phyloP scores from a whole-genome alignment of 2,113 vertebrate species.

The Tricholaema leucomelas region DNA sequence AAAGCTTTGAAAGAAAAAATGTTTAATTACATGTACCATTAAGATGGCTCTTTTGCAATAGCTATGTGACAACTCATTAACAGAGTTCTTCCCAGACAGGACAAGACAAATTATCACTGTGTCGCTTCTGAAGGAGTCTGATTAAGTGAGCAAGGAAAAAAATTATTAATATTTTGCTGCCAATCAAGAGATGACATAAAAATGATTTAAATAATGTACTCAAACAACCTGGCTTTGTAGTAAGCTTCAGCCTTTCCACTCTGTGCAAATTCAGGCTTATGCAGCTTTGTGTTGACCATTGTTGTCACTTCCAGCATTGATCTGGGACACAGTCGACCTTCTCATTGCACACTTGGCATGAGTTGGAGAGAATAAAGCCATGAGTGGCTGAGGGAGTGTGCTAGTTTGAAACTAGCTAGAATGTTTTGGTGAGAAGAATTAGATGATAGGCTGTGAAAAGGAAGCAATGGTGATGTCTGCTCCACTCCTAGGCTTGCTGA shows the following conservation, averaged over 20 bases:
- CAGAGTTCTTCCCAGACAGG: conserved; percentile 64
- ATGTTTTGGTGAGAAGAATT: too few species aligned
- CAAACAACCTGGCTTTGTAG: neutral
- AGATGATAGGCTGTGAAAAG: too few species aligned
- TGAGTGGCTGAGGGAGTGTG: too few species aligned
- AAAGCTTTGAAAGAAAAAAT: conserved; percentile 66
- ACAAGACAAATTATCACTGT: conserved; percentile 70
- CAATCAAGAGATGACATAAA: conserved; percentile 68
- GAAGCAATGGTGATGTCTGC: too few species aligned
- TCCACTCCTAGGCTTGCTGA: too few species aligned
- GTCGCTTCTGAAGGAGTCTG: conserved; percentile 69
- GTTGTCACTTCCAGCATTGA: neutral
- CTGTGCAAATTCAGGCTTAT: neutral
- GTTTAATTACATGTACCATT: conserved; percentile 78
- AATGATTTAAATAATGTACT: conserved; percentile 41
- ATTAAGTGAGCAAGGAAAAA: conserved; percentile 67
- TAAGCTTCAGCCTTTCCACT: neutral
- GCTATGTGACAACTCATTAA: conserved; percentile 70
- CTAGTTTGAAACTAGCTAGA: too few species aligned
- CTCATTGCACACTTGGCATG: neutral
- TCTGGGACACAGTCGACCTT: neutral
- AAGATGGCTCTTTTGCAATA: conserved; percentile 62
- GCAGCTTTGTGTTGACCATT: neutral
- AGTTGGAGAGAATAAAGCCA: neutral
- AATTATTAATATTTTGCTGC: conserved; percentile 74